These are phyloP conservation scores for Agrotis segetum DNA, from an alignment of 2,888 invertebrate species.

Conservation along the genomic window DNA sequence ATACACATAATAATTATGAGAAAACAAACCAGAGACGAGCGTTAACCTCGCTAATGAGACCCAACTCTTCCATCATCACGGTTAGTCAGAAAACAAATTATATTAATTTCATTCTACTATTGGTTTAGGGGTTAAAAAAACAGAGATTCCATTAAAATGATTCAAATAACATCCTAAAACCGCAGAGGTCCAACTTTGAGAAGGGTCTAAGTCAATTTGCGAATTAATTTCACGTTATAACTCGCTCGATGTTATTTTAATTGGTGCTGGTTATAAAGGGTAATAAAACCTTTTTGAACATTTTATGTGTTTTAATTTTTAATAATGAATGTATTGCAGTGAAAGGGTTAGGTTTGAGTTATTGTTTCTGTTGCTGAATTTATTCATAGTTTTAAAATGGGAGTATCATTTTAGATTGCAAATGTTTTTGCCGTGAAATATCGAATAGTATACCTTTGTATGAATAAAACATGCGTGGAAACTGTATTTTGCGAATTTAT, in stretches of 20 bases:
- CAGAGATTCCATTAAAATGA: constrained; percentile 48
- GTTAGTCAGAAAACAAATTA: background rate
- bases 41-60: no score
- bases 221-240: constrained; percentile 56
- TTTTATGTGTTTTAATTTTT: constrained; percentile 51
- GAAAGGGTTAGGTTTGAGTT: constrained; percentile 3
- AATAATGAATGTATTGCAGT: constrained; percentile 22
- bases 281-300: constrained; percentile 43
- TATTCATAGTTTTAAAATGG: constrained; percentile 17
- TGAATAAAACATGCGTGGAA: no score
- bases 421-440: no score
- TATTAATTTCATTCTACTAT: constrained; percentile 33
- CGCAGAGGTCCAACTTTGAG: constrained; percentile 43
- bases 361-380: constrained; percentile 24
- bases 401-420: no score
- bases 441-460: no score
- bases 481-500: no score
- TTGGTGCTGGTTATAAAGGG: constrained; percentile 34
- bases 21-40: background rate
- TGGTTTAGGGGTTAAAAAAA: constrained; percentile 40
- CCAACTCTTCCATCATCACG: background rate
- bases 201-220: constrained; percentile 54
- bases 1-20: background rate
- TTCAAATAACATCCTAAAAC: constrained; percentile 46
- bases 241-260: constrained; percentile 57